A percentile compares a stretch with the other conserved stretches of the same genome.
phyloP scores from a whole-genome alignment of 2,113 vertebrate species.

The Bos indicus region DNA sequence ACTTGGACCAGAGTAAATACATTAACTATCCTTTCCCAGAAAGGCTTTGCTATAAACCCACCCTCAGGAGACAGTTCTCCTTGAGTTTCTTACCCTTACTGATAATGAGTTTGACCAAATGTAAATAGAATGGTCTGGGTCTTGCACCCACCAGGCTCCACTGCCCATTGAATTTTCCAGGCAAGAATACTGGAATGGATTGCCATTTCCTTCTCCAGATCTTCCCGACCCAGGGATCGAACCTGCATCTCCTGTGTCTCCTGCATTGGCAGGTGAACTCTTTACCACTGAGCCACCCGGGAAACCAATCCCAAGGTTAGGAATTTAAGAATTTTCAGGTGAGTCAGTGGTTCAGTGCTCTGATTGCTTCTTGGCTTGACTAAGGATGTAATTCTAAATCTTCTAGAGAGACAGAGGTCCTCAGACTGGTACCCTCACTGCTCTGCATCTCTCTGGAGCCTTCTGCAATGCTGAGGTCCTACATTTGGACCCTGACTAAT shows the following conservation, averaged over 20 bases:
- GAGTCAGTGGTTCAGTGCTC: conserved; percentile 19
- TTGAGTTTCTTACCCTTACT: not conserved
- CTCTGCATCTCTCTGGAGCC: conserved; percentile 52
- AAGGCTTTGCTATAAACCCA: not conserved
- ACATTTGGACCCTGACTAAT: conserved; percentile 71
- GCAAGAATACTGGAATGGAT: not conserved
- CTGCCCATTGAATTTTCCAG: not conserved
- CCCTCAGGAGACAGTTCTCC: not conserved
- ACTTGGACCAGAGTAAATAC: not conserved
- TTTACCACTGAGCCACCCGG: not conserved
- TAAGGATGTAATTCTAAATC: conserved; percentile 57
- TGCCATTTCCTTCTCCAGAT: not conserved
- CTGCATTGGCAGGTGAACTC: not conserved
- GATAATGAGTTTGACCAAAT: not conserved
- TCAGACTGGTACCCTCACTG: not conserved
- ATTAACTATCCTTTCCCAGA: not conserved
- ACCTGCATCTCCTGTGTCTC: not conserved
- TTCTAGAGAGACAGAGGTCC: conserved; percentile 45
- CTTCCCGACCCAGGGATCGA: not conserved
- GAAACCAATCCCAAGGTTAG: not conserved
- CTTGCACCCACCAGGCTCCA: not conserved
- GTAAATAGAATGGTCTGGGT: not conserved
- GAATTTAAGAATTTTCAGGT: not conserved
- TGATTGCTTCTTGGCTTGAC: conserved; percentile 64
- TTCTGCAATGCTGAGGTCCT: conserved; percentile 62